Evolutionary conservation across 30 jellyfish, hydroid and myxozoan genomes (phyloP).

Genomic region (Rhopilema esculentum): DNA sequence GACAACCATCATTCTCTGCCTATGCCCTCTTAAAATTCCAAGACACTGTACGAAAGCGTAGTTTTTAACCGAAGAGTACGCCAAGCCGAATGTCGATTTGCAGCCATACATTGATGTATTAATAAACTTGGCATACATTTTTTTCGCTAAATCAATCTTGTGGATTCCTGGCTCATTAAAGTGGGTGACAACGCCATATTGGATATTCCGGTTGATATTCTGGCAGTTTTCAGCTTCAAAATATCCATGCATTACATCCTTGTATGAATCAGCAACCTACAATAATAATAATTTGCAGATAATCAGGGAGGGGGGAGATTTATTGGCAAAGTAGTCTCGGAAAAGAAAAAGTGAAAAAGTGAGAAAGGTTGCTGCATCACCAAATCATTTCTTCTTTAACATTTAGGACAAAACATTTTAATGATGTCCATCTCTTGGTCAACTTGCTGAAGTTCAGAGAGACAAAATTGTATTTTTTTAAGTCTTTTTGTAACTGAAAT

Average conservation of each 20-base stretch:
- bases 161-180: constrained; percentile 49
- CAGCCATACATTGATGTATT: constrained; percentile 25
- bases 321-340: too few relatives aligned
- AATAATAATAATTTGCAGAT: background rate
- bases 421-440: too few relatives aligned
- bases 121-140: constrained; percentile 19
- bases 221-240: constrained; percentile 54
- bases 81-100: constrained; percentile 43
- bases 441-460: too few relatives aligned
- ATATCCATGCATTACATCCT: constrained; percentile 42
- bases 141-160: constrained; percentile 30
- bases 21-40: constrained; percentile 30
- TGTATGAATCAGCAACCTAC: constrained; percentile 45
- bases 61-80: constrained; percentile 16
- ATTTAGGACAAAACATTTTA: too few relatives aligned
- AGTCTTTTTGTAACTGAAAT: too few relatives aligned
- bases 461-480: too few relatives aligned
- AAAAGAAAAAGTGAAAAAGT: too few relatives aligned
- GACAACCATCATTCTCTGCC: constrained; percentile 3
- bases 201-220: constrained; percentile 7
- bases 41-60: constrained; percentile 56
- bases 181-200: constrained; percentile 37
- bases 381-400: too few relatives aligned
- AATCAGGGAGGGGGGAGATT: too few relatives aligned
- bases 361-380: too few relatives aligned